Conservation (phyloP, 2,888 invertebrate genomes). For the Limnephilus rhombicus region DNA sequence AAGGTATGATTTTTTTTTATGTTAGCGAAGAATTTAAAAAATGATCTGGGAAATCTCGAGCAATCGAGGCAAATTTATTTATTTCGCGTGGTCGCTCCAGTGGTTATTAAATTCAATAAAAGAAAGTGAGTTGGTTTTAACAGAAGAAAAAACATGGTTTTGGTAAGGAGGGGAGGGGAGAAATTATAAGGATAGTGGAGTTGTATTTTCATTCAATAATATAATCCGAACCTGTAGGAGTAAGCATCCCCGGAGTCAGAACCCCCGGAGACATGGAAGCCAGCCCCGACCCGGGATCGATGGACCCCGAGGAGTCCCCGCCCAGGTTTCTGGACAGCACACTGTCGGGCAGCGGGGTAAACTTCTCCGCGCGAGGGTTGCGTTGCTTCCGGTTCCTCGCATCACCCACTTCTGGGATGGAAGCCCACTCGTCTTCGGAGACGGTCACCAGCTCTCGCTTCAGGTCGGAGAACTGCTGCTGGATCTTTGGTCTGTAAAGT, state of each 20-base stretch:
- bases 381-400: constrained; percentile 97
- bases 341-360: constrained; percentile 98
- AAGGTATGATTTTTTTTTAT: no score
- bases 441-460: constrained; percentile 91
- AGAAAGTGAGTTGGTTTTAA: no score
- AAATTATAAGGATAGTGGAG: no score
- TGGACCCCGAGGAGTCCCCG: constrained; percentile 86
- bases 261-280: constrained; percentile 93
- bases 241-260: constrained; percentile 91
- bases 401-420: constrained; percentile 99
- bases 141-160: no score
- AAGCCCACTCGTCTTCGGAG: constrained; percentile 96
- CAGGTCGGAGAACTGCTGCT: constrained; percentile 99
- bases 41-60: no score
- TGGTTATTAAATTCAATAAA: no score
- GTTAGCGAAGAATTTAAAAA: no score
- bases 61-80: no score
- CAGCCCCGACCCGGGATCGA: constrained; percentile 92
- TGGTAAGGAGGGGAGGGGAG: no score
- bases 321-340: constrained; percentile 92
- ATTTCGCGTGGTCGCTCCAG: no score
- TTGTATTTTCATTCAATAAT: neutral
- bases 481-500: constrained; percentile 91
- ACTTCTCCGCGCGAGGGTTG: constrained; percentile 96
- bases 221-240: constrained; percentile 83